phyloP scores from a whole-genome alignment of 2,888 invertebrate genomes.

The Poecilobothrus nobilitatus region DNA sequence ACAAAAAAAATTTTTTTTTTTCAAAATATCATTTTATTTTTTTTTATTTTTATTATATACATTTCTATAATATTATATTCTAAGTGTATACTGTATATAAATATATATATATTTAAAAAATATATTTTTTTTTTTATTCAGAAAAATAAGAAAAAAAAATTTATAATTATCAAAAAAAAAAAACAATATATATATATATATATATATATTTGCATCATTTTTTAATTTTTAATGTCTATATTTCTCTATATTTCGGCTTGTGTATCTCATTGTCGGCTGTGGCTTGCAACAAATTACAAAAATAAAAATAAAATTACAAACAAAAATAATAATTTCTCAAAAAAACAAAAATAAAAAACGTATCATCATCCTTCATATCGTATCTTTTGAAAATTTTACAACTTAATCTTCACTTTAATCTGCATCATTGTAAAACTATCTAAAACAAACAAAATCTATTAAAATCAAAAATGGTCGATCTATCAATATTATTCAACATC shows the following conservation, averaged over 20 bases:
- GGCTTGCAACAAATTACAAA: constrained; percentile 4
- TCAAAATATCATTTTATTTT: too few species aligned
- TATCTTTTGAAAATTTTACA: too few species aligned
- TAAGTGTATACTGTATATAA: neutral
- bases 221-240: neutral
- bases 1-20: too few species aligned
- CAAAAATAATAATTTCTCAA: neutral
- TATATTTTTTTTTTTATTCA: neutral
- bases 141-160: too few species aligned
- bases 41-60: too few species aligned
- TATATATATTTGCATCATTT: neutral
- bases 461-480: constrained; percentile 2
- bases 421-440: too few species aligned
- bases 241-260: constrained; percentile 2
- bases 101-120: neutral
- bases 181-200: too few species aligned
- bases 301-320: neutral
- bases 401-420: too few species aligned
- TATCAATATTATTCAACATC: neutral
- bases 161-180: neutral
- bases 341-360: neutral
- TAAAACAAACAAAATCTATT: neutral
- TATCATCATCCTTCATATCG: too few species aligned
- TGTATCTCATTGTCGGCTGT: constrained; percentile 10
- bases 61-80: too few species aligned